Evolutionary conservation across 2,797 vertebrate genomes (phyloP).

Genomic region (Tokudaia tokunoshimensis): DNA sequence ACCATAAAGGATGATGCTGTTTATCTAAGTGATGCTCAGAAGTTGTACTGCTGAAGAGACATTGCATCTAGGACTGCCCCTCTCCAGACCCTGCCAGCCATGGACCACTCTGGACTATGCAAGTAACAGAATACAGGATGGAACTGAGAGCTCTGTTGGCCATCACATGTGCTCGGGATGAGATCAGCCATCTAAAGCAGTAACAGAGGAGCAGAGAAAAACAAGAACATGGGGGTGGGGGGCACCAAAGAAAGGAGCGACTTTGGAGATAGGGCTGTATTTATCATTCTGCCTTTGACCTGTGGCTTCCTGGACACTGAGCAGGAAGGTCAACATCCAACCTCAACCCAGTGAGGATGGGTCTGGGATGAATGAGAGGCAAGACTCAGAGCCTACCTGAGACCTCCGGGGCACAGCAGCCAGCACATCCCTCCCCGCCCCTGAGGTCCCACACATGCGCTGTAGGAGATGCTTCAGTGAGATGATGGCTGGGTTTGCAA

Average conservation of each 20-base stretch:
- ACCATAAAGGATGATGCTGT: too few species aligned
- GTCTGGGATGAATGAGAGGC: neutral
- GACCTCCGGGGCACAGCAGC: neutral
- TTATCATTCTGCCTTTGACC: neutral
- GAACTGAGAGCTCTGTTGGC: neutral
- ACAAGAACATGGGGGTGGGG: neutral
- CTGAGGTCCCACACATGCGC: neutral
- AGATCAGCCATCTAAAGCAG: neutral
- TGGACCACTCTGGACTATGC: neutral
- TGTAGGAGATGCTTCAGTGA: neutral
- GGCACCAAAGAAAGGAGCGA: neutral
- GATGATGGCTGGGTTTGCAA: neutral
- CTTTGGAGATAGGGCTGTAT: neutral
- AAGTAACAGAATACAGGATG: neutral
- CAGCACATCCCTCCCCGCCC: accelerated
- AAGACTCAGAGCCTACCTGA: neutral
- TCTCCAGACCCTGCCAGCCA: neutral
- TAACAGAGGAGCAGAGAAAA: neutral
- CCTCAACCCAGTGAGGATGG: neutral
- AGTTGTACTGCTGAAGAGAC: neutral
- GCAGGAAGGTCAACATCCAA: neutral
- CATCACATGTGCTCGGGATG: neutral
- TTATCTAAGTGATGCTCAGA: neutral
- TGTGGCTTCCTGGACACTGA: neutral
- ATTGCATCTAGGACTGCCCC: neutral